A percentile compares a stretch with the other conserved stretches of the same genome.
These are phyloP conservation scores for Rousettus leschenaultii DNA, from an alignment of 2,113 vertebrate genomes.

Conservation along the genomic window DNA sequence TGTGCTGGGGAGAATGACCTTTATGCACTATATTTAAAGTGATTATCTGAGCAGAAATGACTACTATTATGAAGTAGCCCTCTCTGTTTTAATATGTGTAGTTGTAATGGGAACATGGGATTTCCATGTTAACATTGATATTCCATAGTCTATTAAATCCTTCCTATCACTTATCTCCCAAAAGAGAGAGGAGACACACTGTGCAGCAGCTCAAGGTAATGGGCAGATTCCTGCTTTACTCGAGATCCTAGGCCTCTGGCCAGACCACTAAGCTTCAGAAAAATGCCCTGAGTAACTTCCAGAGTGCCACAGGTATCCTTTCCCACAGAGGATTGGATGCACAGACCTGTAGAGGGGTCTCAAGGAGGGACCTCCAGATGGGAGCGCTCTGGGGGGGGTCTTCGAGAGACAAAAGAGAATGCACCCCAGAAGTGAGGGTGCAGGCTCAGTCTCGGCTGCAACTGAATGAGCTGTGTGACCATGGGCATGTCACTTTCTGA, in stretches of 20 bases:
- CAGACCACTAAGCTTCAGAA: not conserved
- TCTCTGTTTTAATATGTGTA: not conserved
- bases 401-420: not conserved
- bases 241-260: not conserved
- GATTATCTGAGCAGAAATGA: not conserved
- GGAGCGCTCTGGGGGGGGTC: not conserved
- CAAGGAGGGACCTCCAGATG: not conserved
- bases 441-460: accelerated
- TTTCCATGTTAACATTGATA: not conserved
- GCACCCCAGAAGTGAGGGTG: not conserved
- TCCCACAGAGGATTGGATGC: not conserved
- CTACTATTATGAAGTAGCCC: not conserved
- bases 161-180: not conserved
- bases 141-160: not conserved
- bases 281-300: not conserved
- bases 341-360: not conserved
- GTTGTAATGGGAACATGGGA: not conserved
- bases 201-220: not conserved
- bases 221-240: not conserved
- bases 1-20: not conserved
- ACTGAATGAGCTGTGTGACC: not conserved
- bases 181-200: not conserved
- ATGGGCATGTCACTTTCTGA: not conserved
- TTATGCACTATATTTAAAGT: not conserved
- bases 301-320: accelerated